A percentile compares a stretch with the other conserved stretches of the same genome.
phyloP scores from a whole-genome alignment of 2,797 vertebrate species.

The Bradypodion pumilum region DNA sequence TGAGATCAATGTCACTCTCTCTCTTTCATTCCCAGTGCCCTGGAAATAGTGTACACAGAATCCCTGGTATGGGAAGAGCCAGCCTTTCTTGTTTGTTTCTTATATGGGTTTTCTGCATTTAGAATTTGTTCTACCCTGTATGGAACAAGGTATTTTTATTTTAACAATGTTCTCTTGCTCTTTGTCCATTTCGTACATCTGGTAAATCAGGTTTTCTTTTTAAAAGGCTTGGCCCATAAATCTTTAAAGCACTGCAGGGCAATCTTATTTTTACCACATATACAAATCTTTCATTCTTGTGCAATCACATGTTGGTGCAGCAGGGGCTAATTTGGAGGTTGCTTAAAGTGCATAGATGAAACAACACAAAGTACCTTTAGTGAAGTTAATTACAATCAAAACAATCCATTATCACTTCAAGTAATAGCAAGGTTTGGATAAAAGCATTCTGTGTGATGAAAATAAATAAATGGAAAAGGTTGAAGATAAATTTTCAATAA shows the following conservation, averaged over 20 bases:
- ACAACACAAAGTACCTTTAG: constrained; percentile 3
- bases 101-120: not conserved
- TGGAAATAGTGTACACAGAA: not conserved
- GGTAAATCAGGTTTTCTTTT: not conserved
- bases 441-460: constrained; percentile 11
- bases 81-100: not conserved
- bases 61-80: not conserved
- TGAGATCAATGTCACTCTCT: not conserved
- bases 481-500: not conserved
- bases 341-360: not conserved
- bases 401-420: constrained; percentile 9
- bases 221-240: no score
- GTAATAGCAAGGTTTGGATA: not conserved
- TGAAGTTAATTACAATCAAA: constrained; percentile 16
- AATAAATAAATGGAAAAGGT: constrained; percentile 21
- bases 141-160: not conserved
- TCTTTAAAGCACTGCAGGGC: not conserved
- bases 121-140: not conserved
- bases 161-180: not conserved
- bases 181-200: not conserved
- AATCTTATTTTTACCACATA: not conserved
- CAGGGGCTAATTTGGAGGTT: not conserved
- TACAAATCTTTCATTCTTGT: not conserved
- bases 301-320: not conserved
- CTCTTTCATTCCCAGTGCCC: not conserved